Conservation (phyloP, 2,113 vertebrate genomes). For the Lichenostomus cassidix region DNA sequence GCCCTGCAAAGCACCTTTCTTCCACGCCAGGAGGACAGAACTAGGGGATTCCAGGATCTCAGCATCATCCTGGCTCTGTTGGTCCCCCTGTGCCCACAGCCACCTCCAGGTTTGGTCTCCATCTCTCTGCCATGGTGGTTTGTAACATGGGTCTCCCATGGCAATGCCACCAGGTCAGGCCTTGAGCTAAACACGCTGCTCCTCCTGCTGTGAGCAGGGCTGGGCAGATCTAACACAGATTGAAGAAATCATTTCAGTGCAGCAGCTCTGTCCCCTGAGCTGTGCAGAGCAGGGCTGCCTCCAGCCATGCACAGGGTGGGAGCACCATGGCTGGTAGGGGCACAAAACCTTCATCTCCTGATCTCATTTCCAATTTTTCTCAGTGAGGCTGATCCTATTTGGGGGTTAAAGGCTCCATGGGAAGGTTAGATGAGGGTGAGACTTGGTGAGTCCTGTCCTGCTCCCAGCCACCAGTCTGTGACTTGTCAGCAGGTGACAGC, state of each 20-base stretch:
- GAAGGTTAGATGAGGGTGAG: background rate
- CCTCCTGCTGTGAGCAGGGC: background rate
- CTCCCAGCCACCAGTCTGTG: background rate
- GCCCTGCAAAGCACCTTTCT: background rate
- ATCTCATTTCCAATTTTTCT: background rate
- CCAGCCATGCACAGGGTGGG: rapidly evolving
- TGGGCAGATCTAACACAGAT: background rate
- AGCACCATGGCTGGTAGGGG: background rate
- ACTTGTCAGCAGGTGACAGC: background rate
- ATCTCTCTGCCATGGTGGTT: background rate
- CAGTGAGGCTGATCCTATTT: background rate
- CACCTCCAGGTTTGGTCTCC: background rate
- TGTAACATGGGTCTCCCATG: background rate
- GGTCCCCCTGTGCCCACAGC: background rate
- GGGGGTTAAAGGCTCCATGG: background rate
- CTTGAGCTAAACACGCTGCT: background rate
- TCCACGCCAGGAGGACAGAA: background rate
- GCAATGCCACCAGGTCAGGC: background rate
- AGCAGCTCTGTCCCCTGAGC: background rate
- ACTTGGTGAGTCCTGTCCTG: rapidly evolving
- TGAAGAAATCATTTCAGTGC: background rate
- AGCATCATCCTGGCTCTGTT: rapidly evolving
- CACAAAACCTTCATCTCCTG: background rate
- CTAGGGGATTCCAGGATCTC: background rate
- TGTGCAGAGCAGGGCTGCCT: background rate